These are phyloP conservation scores for Rhynchomys soricoides DNA, from an alignment of 2,113 vertebrate species.

Conservation along the genomic window DNA sequence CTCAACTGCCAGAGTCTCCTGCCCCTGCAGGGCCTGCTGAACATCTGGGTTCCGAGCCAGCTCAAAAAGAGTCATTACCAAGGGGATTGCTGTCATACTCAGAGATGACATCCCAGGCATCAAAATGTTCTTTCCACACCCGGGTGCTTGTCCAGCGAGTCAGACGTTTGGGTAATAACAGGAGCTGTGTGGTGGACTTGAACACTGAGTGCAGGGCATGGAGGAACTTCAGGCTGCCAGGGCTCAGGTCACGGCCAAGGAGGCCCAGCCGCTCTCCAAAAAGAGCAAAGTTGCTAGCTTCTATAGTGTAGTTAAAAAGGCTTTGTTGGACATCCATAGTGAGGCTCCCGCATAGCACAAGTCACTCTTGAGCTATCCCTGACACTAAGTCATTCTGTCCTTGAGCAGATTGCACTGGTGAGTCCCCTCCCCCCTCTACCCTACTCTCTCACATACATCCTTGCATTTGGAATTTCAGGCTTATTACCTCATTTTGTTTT, in stretches of 20 bases:
- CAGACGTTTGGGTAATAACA: conserved; percentile 87
- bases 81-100: conserved; percentile 88
- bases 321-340: conserved; percentile 88
- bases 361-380: conserved; percentile 15
- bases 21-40: conserved; percentile 87
- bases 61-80: conserved; percentile 92
- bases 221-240: conserved; percentile 88
- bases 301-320: conserved; percentile 89
- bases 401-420: not conserved
- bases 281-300: conserved; percentile 90
- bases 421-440: too few relatives aligned
- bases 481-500: conserved; percentile 22
- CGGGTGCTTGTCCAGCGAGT: conserved; percentile 78
- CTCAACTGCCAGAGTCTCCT: conserved; percentile 85
- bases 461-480: conserved; percentile 1
- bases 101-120: conserved; percentile 92
- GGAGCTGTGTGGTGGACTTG: conserved; percentile 88
- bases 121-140: conserved; percentile 89
- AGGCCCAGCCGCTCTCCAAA: conserved; percentile 92
- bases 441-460: not conserved
- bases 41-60: conserved; percentile 88
- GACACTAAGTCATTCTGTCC: not conserved
- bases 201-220: conserved; percentile 87
- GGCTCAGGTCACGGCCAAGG: conserved; percentile 83
- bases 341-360: too few relatives aligned